phyloP scores from a whole-genome alignment of 2,113 vertebrate species.

The Nothobranchius furzeri region DNA sequence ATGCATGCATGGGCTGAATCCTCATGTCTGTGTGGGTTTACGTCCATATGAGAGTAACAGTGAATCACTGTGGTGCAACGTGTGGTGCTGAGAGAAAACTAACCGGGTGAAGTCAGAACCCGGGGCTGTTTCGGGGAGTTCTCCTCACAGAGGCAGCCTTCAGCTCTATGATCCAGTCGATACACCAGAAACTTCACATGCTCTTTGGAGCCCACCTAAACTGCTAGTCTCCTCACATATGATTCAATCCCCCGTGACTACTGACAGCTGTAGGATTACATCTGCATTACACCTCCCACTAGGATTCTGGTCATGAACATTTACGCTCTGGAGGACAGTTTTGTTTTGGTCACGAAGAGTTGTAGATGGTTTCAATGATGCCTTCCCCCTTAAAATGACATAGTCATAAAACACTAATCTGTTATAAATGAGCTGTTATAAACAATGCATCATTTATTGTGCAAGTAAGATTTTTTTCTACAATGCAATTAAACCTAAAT shows the following conservation, averaged over 20 bases:
- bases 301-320: not conserved
- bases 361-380: not conserved
- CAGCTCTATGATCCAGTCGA: conserved; percentile 49
- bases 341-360: not conserved
- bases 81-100: conserved; percentile 23
- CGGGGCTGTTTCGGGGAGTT: conserved; percentile 50
- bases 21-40: conserved; percentile 52
- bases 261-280: conserved; percentile 41
- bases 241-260: conserved; percentile 41
- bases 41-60: conserved; percentile 6
- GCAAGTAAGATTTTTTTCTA: too few relatives aligned
- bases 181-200: conserved; percentile 38
- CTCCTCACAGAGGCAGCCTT: conserved; percentile 27
- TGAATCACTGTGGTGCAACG: conserved; percentile 58
- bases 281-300: conserved; percentile 19
- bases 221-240: conserved; percentile 21
- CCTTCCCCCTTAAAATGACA: too few relatives aligned
- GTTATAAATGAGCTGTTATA: too few relatives aligned
- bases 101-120: conserved; percentile 49
- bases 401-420: too few relatives aligned
- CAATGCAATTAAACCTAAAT: too few relatives aligned
- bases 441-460: too few relatives aligned
- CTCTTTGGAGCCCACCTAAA: conserved; percentile 43
- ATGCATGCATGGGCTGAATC: conserved; percentile 59
- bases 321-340: too few relatives aligned